Evolutionary conservation across 2,888 invertebrate genomes (phyloP).

Genomic region (Nasonovia ribisnigri): DNA sequence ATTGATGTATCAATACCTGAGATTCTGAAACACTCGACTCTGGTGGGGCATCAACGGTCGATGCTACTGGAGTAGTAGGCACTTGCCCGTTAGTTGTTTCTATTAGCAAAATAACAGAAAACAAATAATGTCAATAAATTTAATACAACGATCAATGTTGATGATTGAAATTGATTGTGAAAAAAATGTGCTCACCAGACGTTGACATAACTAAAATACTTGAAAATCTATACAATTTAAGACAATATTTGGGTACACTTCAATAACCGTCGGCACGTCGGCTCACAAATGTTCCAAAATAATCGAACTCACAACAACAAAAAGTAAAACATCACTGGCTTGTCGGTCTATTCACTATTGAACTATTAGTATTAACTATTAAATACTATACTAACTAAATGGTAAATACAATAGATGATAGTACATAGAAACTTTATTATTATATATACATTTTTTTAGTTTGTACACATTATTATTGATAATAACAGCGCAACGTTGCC

Average conservation of each 20-base stretch:
- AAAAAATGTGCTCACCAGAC: slow-evolving; percentile 4
- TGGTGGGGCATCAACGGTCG: slow-evolving; percentile 25
- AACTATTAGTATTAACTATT: background rate
- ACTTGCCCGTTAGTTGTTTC: slow-evolving; percentile 52
- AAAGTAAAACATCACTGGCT: background rate
- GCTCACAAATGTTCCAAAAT: background rate
- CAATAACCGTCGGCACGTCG: background rate
- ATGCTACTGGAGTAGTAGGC: slow-evolving; percentile 7
- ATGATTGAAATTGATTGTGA: background rate
- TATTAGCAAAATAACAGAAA: background rate
- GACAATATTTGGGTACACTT: background rate
- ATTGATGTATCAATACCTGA: slow-evolving; percentile 13
- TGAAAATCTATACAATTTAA: background rate
- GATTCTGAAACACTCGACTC: slow-evolving; percentile 58
- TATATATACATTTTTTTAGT: background rate
- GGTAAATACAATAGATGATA: no score
- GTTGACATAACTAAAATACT: slow-evolving; percentile 16
- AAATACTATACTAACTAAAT: background rate
- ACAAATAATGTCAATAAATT: background rate
- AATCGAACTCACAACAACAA: background rate
- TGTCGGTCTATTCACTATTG: no score
- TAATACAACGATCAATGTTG: background rate
- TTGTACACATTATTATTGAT: slow-evolving; percentile 15
- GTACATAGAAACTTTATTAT: background rate
- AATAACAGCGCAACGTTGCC: slow-evolving; percentile 2